Base-by-base conservation (phyloP, 2,888 invertebrate species). In the Drosophila quinaria region DNA sequence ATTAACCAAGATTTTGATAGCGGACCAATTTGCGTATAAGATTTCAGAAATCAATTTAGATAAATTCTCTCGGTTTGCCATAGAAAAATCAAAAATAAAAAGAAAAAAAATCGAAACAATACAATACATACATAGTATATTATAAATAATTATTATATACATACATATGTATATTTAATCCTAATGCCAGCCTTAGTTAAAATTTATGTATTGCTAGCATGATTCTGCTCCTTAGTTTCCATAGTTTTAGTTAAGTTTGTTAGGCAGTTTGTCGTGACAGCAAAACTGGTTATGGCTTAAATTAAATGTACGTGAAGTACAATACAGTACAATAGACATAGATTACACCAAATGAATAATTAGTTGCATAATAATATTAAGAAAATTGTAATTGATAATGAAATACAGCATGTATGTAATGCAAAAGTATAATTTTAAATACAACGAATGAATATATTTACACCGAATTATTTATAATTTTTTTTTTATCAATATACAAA, bases 21-120 rank as follows among this genome's bases (percentile, higher is more conserved):
- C 91, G 92, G 92, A 92, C 92, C 92, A 92, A 92, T 92, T 91
- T 91, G 91, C 89, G 84, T 90, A 91, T 92, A 92, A 91, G 91
- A 91, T 87, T 87, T 81, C 76, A 78, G 77, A 89, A 86, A 87
- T 87, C 83, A 80, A 77, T 81, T 87, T 89, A 89, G 89, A 89
- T 70, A 78, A 84, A 89, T 80, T 88, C 62, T 74, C 82, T 89
- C 68, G 56, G 82, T 84, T 84, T 83, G 81, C 89, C 87, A 86
- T 88, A 80, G 87, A 65, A 64, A 60, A 59, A 19, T 37, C 29
- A 29, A 29, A 29, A 29, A 29, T 4, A 29, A 8, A 29, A 67
- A 19, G 8, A 29, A 8, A 6, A 8, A 29, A 71, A 19, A 31
- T n/a, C 22, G 19, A 19, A 19, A 41, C 54, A 54, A 58, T 35